Percentiles rank a stretch among this genome's conserved stretches.
Evolutionary conservation across 1,140 invertebrate species (phyloP).

Genomic region (Sitophilus oryzae): DNA sequence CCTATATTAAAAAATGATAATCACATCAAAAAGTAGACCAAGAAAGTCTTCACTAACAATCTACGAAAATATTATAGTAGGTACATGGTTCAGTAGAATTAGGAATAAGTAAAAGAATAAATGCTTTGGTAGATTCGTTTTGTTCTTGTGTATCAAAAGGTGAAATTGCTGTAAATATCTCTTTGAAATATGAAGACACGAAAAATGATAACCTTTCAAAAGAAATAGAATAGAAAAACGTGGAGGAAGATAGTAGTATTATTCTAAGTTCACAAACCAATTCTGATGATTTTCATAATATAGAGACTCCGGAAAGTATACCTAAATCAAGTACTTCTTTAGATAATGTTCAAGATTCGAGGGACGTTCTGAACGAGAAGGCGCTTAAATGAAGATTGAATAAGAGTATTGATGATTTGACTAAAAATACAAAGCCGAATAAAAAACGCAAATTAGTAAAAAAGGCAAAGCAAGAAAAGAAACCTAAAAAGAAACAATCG

Average conservation of each 20-base stretch:
- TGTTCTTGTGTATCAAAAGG: conserved; percentile 23
- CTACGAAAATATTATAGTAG: conserved; percentile 23
- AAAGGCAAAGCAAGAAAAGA: conserved; percentile 1
- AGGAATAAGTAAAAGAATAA: conserved; percentile 18
- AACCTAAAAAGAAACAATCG: neutral
- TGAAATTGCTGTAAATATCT: conserved; percentile 26
- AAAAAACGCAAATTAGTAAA: conserved; percentile 2
- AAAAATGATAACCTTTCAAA: too few species aligned
- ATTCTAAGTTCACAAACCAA: too few species aligned
- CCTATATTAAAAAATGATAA: too few species aligned
- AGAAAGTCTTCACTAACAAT: conserved; percentile 23
- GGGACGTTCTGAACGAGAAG: conserved; percentile 1
- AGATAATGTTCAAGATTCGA: neutral
- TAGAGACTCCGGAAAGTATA: too few species aligned
- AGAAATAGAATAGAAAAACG: too few species aligned
- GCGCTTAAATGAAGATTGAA: conserved; percentile 15
- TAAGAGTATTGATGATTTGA: conserved; percentile 13
- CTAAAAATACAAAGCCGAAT: neutral
- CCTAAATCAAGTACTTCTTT: neutral
- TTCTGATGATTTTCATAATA: too few species aligned
- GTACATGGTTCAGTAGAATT: conserved; percentile 17
- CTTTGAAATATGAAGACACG: conserved; percentile 25
- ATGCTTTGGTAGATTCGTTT: conserved; percentile 19
- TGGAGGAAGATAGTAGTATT: too few species aligned
- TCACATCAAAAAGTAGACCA: conserved; percentile 14